These are phyloP conservation scores for Caradrina clavipalpis DNA, from an alignment of 2,888 invertebrate genomes.

Conservation along the genomic window DNA sequence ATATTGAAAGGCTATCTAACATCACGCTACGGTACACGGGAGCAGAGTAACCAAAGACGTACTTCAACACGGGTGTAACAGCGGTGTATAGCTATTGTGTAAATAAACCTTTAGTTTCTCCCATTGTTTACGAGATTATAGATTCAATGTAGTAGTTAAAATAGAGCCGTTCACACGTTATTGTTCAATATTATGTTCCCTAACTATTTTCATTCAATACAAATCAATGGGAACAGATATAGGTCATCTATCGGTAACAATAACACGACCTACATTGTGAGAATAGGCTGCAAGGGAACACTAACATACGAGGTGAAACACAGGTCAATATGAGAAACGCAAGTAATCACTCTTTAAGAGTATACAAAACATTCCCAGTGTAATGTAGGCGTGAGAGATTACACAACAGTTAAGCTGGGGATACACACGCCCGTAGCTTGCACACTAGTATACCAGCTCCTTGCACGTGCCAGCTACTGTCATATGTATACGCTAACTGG, in stretches of 20 bases:
- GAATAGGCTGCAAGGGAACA: background rate
- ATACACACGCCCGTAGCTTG: too few species aligned
- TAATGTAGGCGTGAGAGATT: conserved; percentile 32
- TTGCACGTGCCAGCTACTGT: too few species aligned
- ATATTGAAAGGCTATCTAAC: too few species aligned
- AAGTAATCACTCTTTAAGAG: background rate
- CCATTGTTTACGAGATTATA: too few species aligned
- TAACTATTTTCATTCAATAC: background rate
- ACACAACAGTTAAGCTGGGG: too few species aligned
- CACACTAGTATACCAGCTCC: too few species aligned
- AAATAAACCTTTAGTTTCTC: background rate
- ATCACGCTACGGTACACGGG: too few species aligned
- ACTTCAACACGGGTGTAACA: too few species aligned
- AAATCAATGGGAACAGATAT: background rate
- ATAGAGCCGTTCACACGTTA: background rate
- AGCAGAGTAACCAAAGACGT: too few species aligned
- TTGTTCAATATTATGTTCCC: background rate
- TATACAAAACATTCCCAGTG: conserved; percentile 29
- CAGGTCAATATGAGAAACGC: background rate
- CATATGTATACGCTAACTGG: too few species aligned
- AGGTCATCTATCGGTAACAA: background rate
- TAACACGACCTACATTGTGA: background rate
- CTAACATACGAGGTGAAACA: background rate
- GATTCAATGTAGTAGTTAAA: background rate
- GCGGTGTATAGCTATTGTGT: background rate